phyloP scores from a whole-genome alignment of 2,797 vertebrate species.

The Salarias fasciatus region DNA sequence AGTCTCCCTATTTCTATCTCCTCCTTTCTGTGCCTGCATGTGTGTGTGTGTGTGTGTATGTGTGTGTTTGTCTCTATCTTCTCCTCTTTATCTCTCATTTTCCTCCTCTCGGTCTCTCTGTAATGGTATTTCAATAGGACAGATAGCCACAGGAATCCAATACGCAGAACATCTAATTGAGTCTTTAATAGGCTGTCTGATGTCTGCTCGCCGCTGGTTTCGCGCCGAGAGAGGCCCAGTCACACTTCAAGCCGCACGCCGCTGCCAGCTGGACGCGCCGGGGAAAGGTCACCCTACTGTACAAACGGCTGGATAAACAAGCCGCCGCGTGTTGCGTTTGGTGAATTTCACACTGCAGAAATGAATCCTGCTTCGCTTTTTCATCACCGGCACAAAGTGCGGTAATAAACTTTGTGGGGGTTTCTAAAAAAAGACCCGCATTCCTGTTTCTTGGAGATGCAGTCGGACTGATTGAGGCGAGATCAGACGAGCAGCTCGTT shows the following conservation, averaged over 20 bases:
- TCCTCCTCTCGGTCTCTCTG: conserved; percentile 46
- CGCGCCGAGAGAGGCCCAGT: conserved; percentile 59
- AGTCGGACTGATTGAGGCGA: neutral
- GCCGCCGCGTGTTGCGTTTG: conserved; percentile 33
- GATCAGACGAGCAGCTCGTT: conserved; percentile 19
- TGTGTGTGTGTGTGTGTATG: conserved; percentile 17
- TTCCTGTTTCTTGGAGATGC: neutral
- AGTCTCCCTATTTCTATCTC: conserved; percentile 26
- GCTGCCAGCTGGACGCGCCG: conserved; percentile 45
- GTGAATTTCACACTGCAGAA: conserved; percentile 32
- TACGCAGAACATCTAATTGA: conserved; percentile 72
- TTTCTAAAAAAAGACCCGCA: neutral
- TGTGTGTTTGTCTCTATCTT: conserved; percentile 56
- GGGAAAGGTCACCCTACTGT: conserved; percentile 54
- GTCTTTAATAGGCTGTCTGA: conserved; percentile 75
- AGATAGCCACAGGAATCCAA: conserved; percentile 76
- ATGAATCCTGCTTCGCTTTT: conserved; percentile 2
- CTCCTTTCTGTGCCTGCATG: conserved; percentile 17
- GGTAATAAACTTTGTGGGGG: neutral
- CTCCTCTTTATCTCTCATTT: conserved; percentile 61
- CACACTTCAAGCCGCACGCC: conserved; percentile 52
- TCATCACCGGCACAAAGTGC: conserved; percentile 12
- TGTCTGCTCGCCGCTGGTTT: conserved; percentile 63
- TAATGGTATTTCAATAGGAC: conserved; percentile 74
- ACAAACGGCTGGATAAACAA: conserved; percentile 23